Evolutionary conservation across 2,888 invertebrate species (phyloP), one percentile per base, ranked within the genome.

Genomic region (Thalpophila matura): DNA sequence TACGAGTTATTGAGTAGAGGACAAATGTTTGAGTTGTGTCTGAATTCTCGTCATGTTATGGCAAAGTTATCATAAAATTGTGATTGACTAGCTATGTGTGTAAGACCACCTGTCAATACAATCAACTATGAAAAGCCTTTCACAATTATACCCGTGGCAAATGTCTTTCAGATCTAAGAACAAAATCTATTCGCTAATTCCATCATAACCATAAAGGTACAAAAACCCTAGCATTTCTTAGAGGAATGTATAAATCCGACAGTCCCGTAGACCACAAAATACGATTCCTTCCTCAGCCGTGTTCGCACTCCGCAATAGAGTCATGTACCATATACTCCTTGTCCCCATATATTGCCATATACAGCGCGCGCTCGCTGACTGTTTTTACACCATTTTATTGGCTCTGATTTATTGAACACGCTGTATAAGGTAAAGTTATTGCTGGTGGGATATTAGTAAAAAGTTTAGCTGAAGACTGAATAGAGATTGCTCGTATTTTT

Each of bases 341-440:
- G 70, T 74, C 70, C 53, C 40, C 63, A 54, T 72, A 72, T 72
- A 72, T 74, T 72, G 58, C 72, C 75, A 53, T 72, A 69, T 64
- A 74, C 51, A 59, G 70, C 58, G 51, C 46, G 63, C 69, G 50
- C 75, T 58, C 35, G 63, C 58, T 31, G 64, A 16, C 75, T 74
- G 72, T 72, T 72, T 72, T 72, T 72, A 74, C 70, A 72, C 75
- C 58, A 63, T 72, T 58, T 63, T 74, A 74, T 72, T 58, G 40
- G 74, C 50, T 37, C 70, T 72, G 72, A 72, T 72, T 72, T 74
- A 72, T 72, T 58, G 74, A 69, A 50, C 58, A 63, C 24, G 38
- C 70, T 58, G 49, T 69, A 63, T 69, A 74, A 42, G 72, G 72
- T 57, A 50, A 72, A 69, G 58, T 72, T 72, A 74, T 74, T 69